These are phyloP conservation scores for Syngnathus typhle DNA, from an alignment of 2,113 vertebrate species.

Conservation along the genomic window DNA sequence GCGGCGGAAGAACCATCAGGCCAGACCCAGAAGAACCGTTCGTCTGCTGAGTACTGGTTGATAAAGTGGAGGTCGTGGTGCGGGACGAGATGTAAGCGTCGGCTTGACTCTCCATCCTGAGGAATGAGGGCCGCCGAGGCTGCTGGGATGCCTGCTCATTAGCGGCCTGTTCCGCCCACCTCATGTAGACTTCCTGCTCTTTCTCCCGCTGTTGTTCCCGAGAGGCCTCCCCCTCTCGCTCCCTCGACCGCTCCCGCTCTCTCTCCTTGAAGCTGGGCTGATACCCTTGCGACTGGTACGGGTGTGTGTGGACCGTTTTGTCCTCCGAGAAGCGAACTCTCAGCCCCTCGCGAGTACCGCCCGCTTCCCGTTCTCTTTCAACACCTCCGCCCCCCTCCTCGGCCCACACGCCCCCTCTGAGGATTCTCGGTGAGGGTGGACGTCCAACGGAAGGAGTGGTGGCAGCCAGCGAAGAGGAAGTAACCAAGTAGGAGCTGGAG, in stretches of 20 bases:
- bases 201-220: constrained; percentile 60
- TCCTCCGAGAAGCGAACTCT: constrained; percentile 79
- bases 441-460: constrained; percentile 66
- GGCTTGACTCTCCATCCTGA: constrained; percentile 71
- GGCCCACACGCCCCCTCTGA: constrained; percentile 59
- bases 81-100: constrained; percentile 69
- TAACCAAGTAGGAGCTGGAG: constrained; percentile 73
- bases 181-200: constrained; percentile 59
- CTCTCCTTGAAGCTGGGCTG: constrained; percentile 56
- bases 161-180: constrained; percentile 59
- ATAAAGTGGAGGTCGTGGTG: constrained; percentile 68
- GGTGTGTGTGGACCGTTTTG: constrained; percentile 72
- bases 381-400: constrained; percentile 50
- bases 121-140: constrained; percentile 62
- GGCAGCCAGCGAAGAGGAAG: constrained; percentile 73
- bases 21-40: constrained; percentile 54
- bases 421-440: constrained; percentile 68
- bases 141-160: constrained; percentile 52
- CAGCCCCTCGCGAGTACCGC: constrained; percentile 69
- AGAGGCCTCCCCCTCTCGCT: constrained; percentile 53
- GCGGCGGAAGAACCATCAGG: constrained; percentile 82
- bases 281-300: constrained; percentile 70
- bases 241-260: constrained; percentile 58
- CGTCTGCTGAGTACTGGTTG: constrained; percentile 40
- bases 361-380: constrained; percentile 67